These are phyloP conservation scores for Trichomycterus rosablanca DNA, from an alignment of 2,113 vertebrate genomes.

Conservation along the genomic window DNA sequence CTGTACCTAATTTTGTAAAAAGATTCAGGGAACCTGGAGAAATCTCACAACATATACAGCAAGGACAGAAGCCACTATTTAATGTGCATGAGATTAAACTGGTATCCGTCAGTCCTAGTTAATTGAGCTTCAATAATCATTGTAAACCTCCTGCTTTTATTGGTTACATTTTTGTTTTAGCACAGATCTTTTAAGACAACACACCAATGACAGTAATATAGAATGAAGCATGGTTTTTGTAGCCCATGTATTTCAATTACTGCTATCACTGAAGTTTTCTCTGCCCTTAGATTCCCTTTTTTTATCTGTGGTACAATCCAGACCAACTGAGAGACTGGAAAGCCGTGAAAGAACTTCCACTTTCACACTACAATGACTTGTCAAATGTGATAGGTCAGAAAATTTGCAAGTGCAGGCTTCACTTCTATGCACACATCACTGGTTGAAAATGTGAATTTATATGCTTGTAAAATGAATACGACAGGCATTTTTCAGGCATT, in stretches of 20 bases:
- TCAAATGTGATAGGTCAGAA: constrained; percentile 19
- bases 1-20: too few relatives aligned
- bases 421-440: constrained; percentile 11
- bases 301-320: not conserved
- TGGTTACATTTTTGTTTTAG: too few relatives aligned
- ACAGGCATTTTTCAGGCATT: not conserved
- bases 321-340: not conserved
- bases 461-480: constrained; percentile 2
- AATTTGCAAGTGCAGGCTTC: not conserved
- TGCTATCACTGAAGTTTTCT: not conserved
- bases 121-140: too few relatives aligned
- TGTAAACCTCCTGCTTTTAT: too few relatives aligned
- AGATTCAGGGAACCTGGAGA: too few relatives aligned
- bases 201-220: too few relatives aligned
- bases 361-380: constrained; percentile 11
- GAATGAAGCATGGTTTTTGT: too few relatives aligned
- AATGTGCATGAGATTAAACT: too few relatives aligned
- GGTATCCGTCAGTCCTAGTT: too few relatives aligned
- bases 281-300: not conserved
- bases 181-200: too few relatives aligned
- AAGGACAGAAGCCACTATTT: too few relatives aligned
- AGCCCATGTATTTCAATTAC: constrained; percentile 27
- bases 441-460: not conserved
- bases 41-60: too few relatives aligned
- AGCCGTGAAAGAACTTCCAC: not conserved